Base-by-base conservation (phyloP, 2,113 vertebrate species). In the Seriola dumerili region DNA sequence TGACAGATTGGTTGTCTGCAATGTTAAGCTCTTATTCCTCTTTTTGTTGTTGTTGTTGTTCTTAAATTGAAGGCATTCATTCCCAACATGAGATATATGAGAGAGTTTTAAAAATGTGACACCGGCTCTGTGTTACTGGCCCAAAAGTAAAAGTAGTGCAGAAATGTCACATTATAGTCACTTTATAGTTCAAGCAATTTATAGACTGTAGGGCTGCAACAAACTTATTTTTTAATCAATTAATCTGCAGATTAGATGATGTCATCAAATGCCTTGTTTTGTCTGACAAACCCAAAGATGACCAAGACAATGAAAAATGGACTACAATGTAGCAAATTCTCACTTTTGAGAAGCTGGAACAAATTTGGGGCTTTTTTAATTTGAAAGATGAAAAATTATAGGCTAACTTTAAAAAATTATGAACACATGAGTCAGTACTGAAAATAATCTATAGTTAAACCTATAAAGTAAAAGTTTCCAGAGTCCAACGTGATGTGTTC, bases 1-100 rank as follows among this genome's bases (percentile, higher is more conserved):
- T 88, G 89, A 92, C 89, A 83, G 85, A 94, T 90, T 84, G 84
- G 61, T 75, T 58, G 85, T 76, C 64, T 89, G 71, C 72, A 67
- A 52, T 55, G 23, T 59, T 68, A 65, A 73, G 75, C 84, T 88
- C 85, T 82, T 81, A 64, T 58, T 77, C 69, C 32, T 54, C 79
- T 76, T 85, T 78, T 65, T 79, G 65, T 81, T 72, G 77, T 64
- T 72, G 77, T 64, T 58, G 57, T 73, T 70, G 62, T 64, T 79
- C 67, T 71, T 85, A 77, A 82, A 86, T 78, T 77, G 76, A 87
- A 89, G 61, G 55, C 44, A 44, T 89, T 86, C 36, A 55, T 82
- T 85, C 25, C 55, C 46, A 70, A 34, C 40, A 52, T 38, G 29
- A 88, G 77, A 80, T 68, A 59, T 50, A 46, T 63, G 7, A 71